Conservation (phyloP, 1,140 invertebrate genomes). For the Platyscapa corneri region DNA sequence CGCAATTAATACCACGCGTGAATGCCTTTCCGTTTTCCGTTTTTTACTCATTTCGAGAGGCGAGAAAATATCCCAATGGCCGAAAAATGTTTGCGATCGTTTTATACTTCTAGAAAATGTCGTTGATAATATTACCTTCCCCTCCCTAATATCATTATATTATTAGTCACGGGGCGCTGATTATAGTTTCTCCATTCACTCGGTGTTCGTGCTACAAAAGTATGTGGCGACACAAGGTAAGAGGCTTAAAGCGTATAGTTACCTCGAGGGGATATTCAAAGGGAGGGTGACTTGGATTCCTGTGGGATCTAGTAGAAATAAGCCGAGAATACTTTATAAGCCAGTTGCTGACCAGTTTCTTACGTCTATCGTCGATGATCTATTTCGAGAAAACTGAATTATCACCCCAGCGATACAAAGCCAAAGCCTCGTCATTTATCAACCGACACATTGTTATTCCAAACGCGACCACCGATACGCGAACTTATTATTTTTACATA, state of each 20-base stretch:
- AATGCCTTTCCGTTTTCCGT: no score
- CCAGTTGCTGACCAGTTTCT: slow-evolving; percentile 63
- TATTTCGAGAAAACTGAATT: slow-evolving; percentile 68
- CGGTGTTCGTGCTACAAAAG: slow-evolving; percentile 44
- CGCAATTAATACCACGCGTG: no score
- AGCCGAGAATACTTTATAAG: slow-evolving; percentile 71
- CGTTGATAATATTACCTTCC: not conserved
- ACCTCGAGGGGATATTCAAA: slow-evolving; percentile 26
- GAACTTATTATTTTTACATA: not conserved
- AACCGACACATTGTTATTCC: slow-evolving; percentile 38
- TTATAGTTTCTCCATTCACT: slow-evolving; percentile 4
- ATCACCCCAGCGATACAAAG: slow-evolving; percentile 53
- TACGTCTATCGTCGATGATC: slow-evolving; percentile 66
- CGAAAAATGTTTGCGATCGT: no score
- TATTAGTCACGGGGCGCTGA: not conserved
- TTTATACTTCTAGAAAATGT: not conserved
- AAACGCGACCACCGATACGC: slow-evolving; percentile 17
- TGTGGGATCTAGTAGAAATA: slow-evolving; percentile 66
- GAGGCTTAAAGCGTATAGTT: slow-evolving; percentile 42
- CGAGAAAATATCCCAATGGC: no score
- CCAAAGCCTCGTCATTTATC: slow-evolving; percentile 42
- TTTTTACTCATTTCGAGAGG: no score
- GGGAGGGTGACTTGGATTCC: slow-evolving; percentile 66
- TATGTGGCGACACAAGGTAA: slow-evolving; percentile 31
- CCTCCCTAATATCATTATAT: no score